These are phyloP conservation scores for Chloroceryle inda DNA, from an alignment of 2,797 vertebrate genomes.

Conservation along the genomic window DNA sequence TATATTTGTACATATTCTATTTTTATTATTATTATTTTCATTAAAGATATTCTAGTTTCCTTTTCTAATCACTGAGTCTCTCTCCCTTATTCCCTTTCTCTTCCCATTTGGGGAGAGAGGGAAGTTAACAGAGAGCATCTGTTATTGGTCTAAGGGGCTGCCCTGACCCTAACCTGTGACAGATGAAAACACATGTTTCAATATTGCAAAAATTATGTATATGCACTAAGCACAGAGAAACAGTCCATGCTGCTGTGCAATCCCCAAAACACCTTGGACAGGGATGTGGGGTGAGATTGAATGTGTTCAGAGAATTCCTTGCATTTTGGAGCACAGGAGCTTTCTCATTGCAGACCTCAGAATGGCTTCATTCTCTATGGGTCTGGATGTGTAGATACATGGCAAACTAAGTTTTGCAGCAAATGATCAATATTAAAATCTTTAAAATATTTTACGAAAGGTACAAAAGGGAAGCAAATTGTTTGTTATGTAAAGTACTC, in stretches of 20 bases:
- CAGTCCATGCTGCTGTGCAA: background rate
- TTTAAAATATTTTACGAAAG: slow-evolving; percentile 16
- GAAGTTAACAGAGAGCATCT: too few relatives aligned
- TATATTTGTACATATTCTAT: too few relatives aligned
- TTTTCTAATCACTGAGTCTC: too few relatives aligned
- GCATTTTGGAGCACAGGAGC: background rate
- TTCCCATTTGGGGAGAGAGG: too few relatives aligned
- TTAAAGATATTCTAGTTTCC: too few relatives aligned
- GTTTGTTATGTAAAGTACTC: slow-evolving; percentile 42
- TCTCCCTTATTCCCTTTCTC: too few relatives aligned
- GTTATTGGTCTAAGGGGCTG: too few relatives aligned
- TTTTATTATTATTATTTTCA: too few relatives aligned
- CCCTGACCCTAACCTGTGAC: too few relatives aligned
- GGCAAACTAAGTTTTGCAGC: background rate
- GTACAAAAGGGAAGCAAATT: slow-evolving; percentile 7
- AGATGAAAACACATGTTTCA: background rate
- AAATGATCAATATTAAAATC: background rate
- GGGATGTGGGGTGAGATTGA: too few relatives aligned
- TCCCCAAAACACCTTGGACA: background rate
- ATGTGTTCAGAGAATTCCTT: background rate
- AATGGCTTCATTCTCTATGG: accelerated
- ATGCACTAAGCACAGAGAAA: background rate
- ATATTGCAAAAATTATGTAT: background rate
- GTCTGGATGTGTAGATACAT: accelerated
- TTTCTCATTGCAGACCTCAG: background rate